A percentile compares a stretch with the other conserved stretches of the same genome.
Conservation (phyloP, 2,888 invertebrate species). For the Corbicula japonica region DNA sequence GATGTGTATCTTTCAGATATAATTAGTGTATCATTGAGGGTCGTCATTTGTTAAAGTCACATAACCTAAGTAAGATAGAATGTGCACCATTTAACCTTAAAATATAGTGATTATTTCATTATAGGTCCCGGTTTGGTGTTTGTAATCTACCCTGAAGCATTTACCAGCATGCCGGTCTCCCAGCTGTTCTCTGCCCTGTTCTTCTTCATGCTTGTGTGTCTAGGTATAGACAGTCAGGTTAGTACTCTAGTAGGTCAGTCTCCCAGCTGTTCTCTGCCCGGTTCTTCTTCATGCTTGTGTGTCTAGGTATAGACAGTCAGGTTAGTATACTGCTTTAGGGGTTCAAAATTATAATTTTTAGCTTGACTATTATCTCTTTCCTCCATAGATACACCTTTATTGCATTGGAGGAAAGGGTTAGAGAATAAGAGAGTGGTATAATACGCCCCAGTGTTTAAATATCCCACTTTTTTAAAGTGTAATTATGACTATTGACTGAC, state of each 20-base stretch:
- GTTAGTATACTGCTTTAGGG: slow-evolving; percentile 61
- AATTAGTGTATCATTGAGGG: too few relatives aligned
- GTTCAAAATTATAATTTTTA: neutral
- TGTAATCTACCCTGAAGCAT: slow-evolving; percentile 84
- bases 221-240: slow-evolving; percentile 85
- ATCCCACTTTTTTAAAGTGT: too few relatives aligned
- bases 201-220: slow-evolving; percentile 84
- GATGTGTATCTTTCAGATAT: too few relatives aligned
- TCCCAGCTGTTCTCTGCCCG: slow-evolving; percentile 81
- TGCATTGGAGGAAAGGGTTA: too few relatives aligned
- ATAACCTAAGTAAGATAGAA: too few relatives aligned
- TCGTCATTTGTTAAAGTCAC: too few relatives aligned
- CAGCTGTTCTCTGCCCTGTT: slow-evolving; percentile 82
- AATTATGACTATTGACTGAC: too few relatives aligned
- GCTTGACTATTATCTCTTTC: neutral
- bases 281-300: slow-evolving; percentile 84
- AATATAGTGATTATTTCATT: too few relatives aligned
- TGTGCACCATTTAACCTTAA: too few relatives aligned
- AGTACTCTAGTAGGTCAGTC: slow-evolving; percentile 75
- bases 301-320: slow-evolving; percentile 84
- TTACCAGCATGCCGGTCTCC: slow-evolving; percentile 80
- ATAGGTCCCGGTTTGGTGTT: slow-evolving; percentile 84
- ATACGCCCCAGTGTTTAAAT: too few relatives aligned
- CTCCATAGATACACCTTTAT: neutral
- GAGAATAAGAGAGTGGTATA: too few relatives aligned